Evolutionary conservation across 2,888 invertebrate genomes (phyloP), one percentile per base, ranked within the genome.

Genomic region (Nowickia ferox): DNA sequence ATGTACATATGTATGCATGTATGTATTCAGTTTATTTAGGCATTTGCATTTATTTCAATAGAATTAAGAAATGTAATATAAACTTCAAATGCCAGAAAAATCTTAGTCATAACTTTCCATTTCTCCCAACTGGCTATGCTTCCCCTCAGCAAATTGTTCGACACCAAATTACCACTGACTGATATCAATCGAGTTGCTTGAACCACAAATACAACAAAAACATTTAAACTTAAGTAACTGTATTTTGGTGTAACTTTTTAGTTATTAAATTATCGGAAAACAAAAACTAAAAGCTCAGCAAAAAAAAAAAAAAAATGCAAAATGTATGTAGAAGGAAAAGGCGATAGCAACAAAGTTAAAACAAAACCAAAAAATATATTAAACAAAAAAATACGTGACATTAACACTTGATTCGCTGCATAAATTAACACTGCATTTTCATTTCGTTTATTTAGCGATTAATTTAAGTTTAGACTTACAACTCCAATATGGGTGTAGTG

Each of bases 351-450:
- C 40, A 72, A 80, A 19, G 77, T 9, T 19, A 40, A 57, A 69
- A 71, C 3, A 42, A 48, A 57, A 30, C 30, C 30, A 66, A 44
- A 61, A 61, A 61, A 15, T 40, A 30, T 6, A 30, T 30, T 1
- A 6, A 30, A 30, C n/a, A 30, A 30, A 51, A 68, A 80, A 55
- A 74, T 79, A 86, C 86, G 86, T 86, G 86, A 86, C 86, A 86
- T 86, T 86, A 86, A 83, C 86, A 86, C 86, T 86, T 84, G 84
- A 86, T 86, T 84, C 86, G 84, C 71, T 86, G 86, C 86, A 86
- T 86, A 86, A 77, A 81, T 86, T 86, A 86, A 86, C 86, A 75
- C 86, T 81, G 84, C 74, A 86, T 81, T 81, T 86, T 84, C 66
- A 61, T 66, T 48, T 63, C 46, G 69, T 82, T 78, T 72, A 66